Conservation (phyloP, 2,113 vertebrate species). For the Centropristis striata region DNA sequence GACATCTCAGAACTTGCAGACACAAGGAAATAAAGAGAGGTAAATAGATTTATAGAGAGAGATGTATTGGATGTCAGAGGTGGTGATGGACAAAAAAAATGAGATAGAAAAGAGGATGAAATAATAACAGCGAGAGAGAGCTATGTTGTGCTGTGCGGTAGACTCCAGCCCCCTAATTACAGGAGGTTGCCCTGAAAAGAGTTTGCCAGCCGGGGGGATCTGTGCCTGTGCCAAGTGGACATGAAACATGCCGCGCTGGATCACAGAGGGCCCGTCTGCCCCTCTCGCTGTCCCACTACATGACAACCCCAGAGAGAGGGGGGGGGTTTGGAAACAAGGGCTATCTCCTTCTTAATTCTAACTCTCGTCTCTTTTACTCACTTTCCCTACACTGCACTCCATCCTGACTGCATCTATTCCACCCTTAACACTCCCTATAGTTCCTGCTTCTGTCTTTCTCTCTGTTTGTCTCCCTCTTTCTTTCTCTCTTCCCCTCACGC, state of each 20-base stretch:
- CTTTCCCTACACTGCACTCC: conserved; percentile 29
- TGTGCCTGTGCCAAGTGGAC: conserved; percentile 87
- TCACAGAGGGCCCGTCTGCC: conserved; percentile 84
- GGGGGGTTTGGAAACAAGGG: conserved; percentile 56
- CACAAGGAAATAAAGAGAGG: background rate
- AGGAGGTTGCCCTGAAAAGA: conserved; percentile 92
- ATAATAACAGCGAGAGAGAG: conserved; percentile 69
- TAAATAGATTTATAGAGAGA: conserved; percentile 12
- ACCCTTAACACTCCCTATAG: conserved; percentile 1
- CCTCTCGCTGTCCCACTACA: conserved; percentile 80
- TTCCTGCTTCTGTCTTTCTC: conserved; percentile 29
- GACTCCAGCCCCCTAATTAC: conserved; percentile 94
- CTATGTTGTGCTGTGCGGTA: conserved; percentile 76
- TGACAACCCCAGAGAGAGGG: conserved; percentile 73
- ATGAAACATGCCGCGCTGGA: conserved; percentile 86
- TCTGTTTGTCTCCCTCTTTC: conserved; percentile 18
- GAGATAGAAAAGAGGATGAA: conserved; percentile 2
- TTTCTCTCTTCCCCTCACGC: conserved; percentile 12
- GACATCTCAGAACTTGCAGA: conserved; percentile 80
- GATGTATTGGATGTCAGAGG: conserved; percentile 23
- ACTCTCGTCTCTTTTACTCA: conserved; percentile 53
- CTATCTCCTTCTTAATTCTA: conserved; percentile 63
- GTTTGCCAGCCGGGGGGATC: conserved; percentile 88
- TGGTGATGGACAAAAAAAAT: conserved; percentile 40
- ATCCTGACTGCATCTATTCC: conserved; percentile 33